Conservation (phyloP, 2,113 vertebrate species). For the Rhabdornis inornatus region DNA sequence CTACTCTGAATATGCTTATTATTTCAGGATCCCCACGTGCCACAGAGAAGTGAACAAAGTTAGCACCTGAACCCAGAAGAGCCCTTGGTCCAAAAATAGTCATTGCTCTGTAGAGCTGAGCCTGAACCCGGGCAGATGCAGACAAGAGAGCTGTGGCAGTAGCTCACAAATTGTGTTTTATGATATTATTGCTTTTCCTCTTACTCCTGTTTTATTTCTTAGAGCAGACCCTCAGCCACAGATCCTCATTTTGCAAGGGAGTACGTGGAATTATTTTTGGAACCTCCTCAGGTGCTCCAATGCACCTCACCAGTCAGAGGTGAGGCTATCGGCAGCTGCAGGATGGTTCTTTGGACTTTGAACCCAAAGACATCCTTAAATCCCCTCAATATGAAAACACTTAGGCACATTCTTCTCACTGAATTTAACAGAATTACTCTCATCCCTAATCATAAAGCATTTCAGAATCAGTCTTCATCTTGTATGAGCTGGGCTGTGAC, state of each 20-base stretch:
- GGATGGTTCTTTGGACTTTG: background rate
- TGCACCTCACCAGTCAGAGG: accelerated
- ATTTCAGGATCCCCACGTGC: background rate
- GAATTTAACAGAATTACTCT: background rate
- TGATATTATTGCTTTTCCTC: background rate
- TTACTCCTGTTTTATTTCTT: background rate
- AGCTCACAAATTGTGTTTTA: background rate
- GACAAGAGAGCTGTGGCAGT: background rate
- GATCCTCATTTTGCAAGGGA: background rate
- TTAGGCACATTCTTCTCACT: background rate
- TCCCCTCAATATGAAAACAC: background rate
- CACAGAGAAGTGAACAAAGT: background rate
- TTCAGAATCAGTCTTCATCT: background rate
- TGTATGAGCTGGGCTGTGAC: background rate
- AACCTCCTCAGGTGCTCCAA: background rate
- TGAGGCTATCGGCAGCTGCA: background rate
- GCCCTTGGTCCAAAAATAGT: background rate
- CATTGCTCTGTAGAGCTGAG: background rate
- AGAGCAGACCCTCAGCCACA: background rate
- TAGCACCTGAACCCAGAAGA: background rate
- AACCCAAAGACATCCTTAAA: background rate
- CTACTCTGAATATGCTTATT: background rate
- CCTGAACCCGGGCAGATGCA: background rate
- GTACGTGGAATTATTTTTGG: background rate
- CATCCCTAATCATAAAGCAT: background rate